phyloP scores from a whole-genome alignment of 2,797 vertebrate species.

The Karalla daura region DNA sequence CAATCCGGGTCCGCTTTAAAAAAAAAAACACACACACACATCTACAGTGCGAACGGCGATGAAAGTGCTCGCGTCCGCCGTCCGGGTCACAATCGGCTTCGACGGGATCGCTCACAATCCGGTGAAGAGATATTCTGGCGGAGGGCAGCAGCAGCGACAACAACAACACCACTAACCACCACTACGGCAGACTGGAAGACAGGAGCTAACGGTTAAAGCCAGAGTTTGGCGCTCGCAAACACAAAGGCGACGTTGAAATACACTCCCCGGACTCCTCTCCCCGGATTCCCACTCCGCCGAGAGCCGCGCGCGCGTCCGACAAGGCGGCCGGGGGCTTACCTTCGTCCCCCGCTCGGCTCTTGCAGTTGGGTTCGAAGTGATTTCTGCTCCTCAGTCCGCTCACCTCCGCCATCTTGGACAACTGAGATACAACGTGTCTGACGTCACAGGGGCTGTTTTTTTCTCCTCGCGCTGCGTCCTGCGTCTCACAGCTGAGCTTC shows the following conservation, averaged over 20 bases:
- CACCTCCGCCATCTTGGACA: constrained; percentile 96
- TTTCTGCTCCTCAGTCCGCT: constrained; percentile 81
- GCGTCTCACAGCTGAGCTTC: too few relatives aligned
- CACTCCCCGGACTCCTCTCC: fast-evolving
- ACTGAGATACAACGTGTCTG: constrained; percentile 86
- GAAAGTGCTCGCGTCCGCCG: too few relatives aligned
- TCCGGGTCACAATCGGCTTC: too few relatives aligned
- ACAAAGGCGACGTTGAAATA: constrained; percentile 28
- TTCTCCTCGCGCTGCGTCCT: constrained; percentile 35
- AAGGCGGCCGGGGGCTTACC: constrained; percentile 67
- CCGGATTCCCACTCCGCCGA: fast-evolving
- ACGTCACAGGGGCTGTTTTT: constrained; percentile 69
- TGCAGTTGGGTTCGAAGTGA: constrained; percentile 72
- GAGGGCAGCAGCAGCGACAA: constrained; percentile 21
- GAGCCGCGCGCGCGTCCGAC: not conserved
- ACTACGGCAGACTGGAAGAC: too few relatives aligned
- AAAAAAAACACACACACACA: not conserved
- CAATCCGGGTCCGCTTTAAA: constrained; percentile 23
- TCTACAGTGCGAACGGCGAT: too few relatives aligned
- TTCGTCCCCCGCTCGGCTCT: constrained; percentile 67
- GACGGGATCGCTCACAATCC: too few relatives aligned
- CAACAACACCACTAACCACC: too few relatives aligned
- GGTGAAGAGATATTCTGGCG: not conserved
- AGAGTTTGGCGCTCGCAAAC: constrained; percentile 36
- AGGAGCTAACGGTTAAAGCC: constrained; percentile 60